A percentile compares a stretch with the other conserved stretches of the same genome.
Evolutionary conservation across 2,888 invertebrate genomes (phyloP).

Genomic region (Campoplex capitator): DNA sequence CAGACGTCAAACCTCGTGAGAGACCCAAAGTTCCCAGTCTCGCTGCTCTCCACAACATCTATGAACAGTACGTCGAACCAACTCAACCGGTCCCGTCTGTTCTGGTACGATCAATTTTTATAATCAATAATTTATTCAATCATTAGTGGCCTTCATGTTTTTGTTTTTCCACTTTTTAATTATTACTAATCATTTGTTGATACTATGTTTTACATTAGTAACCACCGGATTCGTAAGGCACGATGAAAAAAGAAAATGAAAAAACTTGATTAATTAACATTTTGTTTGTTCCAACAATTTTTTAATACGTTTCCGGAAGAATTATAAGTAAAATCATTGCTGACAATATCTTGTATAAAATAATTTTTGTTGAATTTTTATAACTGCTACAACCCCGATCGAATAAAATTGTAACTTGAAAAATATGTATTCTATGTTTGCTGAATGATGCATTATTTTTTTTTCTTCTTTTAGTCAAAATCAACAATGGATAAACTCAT

Average conservation of each 20-base stretch:
- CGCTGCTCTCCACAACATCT: constrained; percentile 72
- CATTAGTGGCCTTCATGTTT: background rate
- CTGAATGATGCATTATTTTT: background rate
- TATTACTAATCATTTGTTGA: too few relatives aligned
- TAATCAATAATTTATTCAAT: too few relatives aligned
- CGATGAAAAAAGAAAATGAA: too few relatives aligned
- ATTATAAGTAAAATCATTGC: too few relatives aligned
- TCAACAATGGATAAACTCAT: constrained; percentile 70
- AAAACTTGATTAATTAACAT: too few relatives aligned
- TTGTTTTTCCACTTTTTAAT: background rate
- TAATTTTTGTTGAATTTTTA: background rate
- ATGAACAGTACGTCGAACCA: constrained; percentile 67
- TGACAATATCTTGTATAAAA: too few relatives aligned
- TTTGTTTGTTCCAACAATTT: too few relatives aligned
- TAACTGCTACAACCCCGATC: background rate
- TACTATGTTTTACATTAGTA: too few relatives aligned
- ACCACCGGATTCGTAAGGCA: too few relatives aligned
- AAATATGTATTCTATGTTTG: background rate
- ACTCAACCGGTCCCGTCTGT: constrained; percentile 75
- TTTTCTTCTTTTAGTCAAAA: constrained; percentile 69
- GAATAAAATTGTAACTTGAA: background rate
- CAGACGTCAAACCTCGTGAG: constrained; percentile 30
- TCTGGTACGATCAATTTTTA: constrained; percentile 72
- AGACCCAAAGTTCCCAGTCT: constrained; percentile 58
- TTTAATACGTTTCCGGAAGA: too few relatives aligned